Evolutionary conservation across 2,113 vertebrate species (phyloP), one percentile per base, ranked within the genome.

Genomic region (Brachyhypopomus occidentalis): DNA sequence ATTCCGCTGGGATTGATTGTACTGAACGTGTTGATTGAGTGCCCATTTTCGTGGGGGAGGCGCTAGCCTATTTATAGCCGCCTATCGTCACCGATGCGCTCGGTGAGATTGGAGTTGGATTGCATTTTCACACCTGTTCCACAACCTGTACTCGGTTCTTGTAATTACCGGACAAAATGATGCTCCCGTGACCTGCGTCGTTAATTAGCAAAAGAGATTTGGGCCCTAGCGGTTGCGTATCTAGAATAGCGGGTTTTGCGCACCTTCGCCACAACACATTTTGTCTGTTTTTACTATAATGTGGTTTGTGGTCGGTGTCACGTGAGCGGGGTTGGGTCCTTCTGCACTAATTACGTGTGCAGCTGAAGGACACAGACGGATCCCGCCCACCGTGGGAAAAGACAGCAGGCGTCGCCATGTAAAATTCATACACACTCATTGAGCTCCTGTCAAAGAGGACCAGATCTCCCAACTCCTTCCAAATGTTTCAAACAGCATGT

Each of bases 21-120:
- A 17, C 62, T 48, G 58, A 66, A 66, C 70, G 70, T 80, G 77
- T 80, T 75, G 73, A 78, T 58, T 36, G 45, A 81, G 25, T 38
- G 34, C 52, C 25, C 55, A 4, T 80, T 69, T 63, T 70, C 78
- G 80, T 23, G 23, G 55, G 66, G 75, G 76, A 59, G 55, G 56
- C 22, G 73, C 41, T 63, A 85, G 9, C 12, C 12, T 52, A 52
- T 82, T 86, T 88, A 85, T 87, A 88, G 74, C 66, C 71, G 75
- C 58, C n/a, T 64, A 22, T 80, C 64, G 41, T 84, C 73, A 79
- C 34, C 78, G 69, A 38, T 63, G 34, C 36, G 70, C 45, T 64
- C 72, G 77, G 72, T 85, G 59, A 72, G 66, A 72, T 73, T 58
- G 80, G 38, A 67, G 56, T 83, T 27, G 71, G 64, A 59, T 11